Evolutionary conservation across 2,113 vertebrate species (phyloP), one percentile per base, ranked within the genome.

Genomic region (Gavia stellata): DNA sequence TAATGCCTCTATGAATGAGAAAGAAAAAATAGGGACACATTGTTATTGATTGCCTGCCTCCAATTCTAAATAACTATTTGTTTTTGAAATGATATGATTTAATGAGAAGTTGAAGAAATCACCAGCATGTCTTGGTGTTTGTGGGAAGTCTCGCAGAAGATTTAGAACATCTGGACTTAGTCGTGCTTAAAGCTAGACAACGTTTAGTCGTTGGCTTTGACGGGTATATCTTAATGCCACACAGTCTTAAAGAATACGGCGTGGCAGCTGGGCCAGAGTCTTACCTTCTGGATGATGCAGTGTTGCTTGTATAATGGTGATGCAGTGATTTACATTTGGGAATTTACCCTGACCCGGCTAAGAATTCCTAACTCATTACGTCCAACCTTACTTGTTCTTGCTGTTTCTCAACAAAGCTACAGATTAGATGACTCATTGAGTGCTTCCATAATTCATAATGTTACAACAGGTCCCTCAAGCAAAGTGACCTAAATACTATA

Each of bases 401-500:
- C 78, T 77, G 58, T 88, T 95, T 90, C 90, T 86, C 92, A 86
- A 45, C 67, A 88, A 95, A 90, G 79, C 45, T 90, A 20, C 31
- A 28, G 50, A 77, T 88, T 88, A 88, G 49, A 53, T 96, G 88
- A 96, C 59, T 94, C 93, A 83, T 9, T 59, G 42, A 80, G 26
- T 80, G 55, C 78, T 94, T 89, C 84, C 59, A 36, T 84, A 90
- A 93, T 78, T 94, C 59, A 50, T 81, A 70, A 36, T 70, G 72
- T 88, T 94, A 59, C 92, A 94, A 80, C 71, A 71, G 56, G 26
- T 82, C 45, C 42, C 19, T 94, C n/a, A 70, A 20, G 77, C 85
- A 67, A 92, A 75, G 52, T 88, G 94, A 86, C 88, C 88, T 93
- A 86, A 83, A 96, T 91, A 87, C 17, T 87, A 20, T 17, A n/a